Conservation (phyloP, 2,888 invertebrate genomes). For the Apocheima hispidaria region DNA sequence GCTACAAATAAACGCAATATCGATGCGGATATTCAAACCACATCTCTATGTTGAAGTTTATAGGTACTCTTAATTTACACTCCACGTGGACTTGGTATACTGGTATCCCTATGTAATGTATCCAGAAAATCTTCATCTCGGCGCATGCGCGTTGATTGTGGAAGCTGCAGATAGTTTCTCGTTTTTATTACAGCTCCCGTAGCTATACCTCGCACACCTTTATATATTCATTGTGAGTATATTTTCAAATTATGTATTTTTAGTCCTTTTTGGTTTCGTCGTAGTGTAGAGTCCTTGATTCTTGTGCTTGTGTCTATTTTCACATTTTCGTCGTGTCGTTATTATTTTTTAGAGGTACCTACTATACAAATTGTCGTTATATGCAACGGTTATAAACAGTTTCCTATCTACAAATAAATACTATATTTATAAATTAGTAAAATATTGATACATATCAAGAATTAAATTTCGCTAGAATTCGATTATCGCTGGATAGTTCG, state of each 20-base stretch:
- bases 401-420: too few species aligned
- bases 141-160: conserved; percentile 23
- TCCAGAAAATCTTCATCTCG: not conserved
- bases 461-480: too few species aligned
- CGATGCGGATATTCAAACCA: too few species aligned
- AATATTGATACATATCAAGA: too few species aligned
- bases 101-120: conserved; percentile 3
- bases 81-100: conserved; percentile 1
- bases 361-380: too few species aligned
- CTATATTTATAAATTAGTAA: too few species aligned
- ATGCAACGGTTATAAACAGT: too few species aligned
- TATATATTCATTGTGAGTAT: conserved; percentile 1
- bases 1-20: too few species aligned
- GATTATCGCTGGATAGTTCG: too few species aligned
- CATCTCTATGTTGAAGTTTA: too few species aligned
- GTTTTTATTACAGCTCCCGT: conserved; percentile 6
- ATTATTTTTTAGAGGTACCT: too few species aligned
- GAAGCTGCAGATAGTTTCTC: conserved; percentile 9
- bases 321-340: too few species aligned
- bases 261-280: not conserved
- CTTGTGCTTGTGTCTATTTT: not conserved
- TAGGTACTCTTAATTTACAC: not conserved
- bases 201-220: not conserved
- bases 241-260: not conserved
- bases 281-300: not conserved